Percentiles rank a stretch among this genome's conserved stretches.
Evolutionary conservation across 2,888 invertebrate genomes (phyloP).

Genomic region (Troilus luridus): DNA sequence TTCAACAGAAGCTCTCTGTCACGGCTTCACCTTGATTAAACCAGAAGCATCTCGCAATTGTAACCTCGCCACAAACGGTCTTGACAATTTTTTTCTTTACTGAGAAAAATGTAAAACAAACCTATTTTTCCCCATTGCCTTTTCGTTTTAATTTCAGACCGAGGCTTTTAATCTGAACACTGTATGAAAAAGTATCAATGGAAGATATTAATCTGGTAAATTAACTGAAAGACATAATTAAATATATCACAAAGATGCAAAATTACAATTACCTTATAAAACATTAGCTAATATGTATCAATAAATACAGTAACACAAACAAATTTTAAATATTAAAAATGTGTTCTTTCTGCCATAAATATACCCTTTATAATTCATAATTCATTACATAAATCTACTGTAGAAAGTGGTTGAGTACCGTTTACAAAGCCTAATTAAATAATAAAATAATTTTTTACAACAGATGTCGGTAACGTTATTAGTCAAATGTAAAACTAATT

Average conservation of each 20-base stretch:
- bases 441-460: too few species aligned
- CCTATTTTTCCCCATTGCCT: neutral
- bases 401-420: too few species aligned
- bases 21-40: conserved; percentile 5
- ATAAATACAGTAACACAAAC: too few species aligned
- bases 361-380: too few species aligned
- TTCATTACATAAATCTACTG: too few species aligned
- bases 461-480: too few species aligned
- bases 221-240: neutral
- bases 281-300: too few species aligned
- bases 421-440: too few species aligned
- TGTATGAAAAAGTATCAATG: neutral
- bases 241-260: neutral
- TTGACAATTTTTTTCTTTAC: neutral
- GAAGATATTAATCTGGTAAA: neutral
- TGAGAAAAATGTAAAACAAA: neutral
- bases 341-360: too few species aligned
- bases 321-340: too few species aligned
- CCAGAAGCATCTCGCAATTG: conserved; percentile 16
- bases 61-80: conserved; percentile 8
- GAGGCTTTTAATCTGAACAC: neutral
- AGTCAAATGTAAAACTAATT: too few species aligned
- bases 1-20: neutral
- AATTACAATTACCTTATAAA: neutral
- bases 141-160: neutral